Percentiles rank a stretch among this genome's conserved stretches.
phyloP scores from a whole-genome alignment of 1,140 invertebrate genomes.

The Melitaea cinxia region DNA sequence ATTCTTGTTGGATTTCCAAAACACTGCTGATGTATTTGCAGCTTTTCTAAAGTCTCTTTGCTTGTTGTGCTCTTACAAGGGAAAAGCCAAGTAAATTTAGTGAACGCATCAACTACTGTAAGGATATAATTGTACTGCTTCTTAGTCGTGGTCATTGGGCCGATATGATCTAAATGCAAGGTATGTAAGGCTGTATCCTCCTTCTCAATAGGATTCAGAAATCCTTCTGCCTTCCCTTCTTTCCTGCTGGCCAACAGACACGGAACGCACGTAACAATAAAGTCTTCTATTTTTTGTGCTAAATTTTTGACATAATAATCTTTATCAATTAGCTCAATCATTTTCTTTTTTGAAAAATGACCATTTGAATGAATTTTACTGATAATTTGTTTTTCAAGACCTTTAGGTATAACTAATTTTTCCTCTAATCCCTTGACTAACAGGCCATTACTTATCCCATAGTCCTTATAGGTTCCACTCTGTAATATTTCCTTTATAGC shows the following conservation, averaged over 20 bases:
- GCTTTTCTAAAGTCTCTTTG: too few species aligned
- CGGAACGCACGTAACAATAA: constrained; percentile 26
- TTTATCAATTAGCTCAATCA: constrained; percentile 47
- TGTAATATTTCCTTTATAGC: constrained; percentile 43
- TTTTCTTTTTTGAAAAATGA: constrained; percentile 60
- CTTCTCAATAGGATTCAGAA: too few species aligned
- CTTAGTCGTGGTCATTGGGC: too few species aligned
- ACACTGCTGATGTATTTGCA: too few species aligned
- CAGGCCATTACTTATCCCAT: constrained; percentile 21
- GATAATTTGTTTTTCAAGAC: constrained; percentile 49
- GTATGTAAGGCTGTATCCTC: too few species aligned
- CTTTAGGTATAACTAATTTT: constrained; percentile 40
- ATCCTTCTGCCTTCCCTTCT: too few species aligned
- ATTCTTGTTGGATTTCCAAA: too few species aligned
- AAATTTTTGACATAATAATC: constrained; percentile 61
- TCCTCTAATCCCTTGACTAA: constrained; percentile 32
- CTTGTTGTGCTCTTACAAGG: too few species aligned
- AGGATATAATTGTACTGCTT: too few species aligned
- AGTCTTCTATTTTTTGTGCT: constrained; percentile 51
- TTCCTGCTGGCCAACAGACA: not conserved
- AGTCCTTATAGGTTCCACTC: constrained; percentile 28
- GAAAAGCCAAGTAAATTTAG: too few species aligned
- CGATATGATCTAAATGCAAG: too few species aligned
- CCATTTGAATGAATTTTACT: constrained; percentile 45
- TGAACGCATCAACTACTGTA: too few species aligned